phyloP scores from a whole-genome alignment of 2,888 invertebrate species.

The Zaprionus obscuricornis region DNA sequence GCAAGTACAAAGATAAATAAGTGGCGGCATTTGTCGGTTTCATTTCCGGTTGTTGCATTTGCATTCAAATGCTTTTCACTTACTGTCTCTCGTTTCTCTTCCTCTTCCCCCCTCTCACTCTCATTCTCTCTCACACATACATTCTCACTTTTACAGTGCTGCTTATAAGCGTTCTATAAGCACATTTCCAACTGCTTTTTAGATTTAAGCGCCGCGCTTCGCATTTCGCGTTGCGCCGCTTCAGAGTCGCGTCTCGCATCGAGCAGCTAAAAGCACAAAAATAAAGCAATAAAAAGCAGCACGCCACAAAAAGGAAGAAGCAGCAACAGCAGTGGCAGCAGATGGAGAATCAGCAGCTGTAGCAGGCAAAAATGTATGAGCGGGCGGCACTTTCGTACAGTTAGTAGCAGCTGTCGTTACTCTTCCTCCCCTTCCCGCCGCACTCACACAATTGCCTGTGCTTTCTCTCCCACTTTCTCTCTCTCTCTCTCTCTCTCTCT shows the following conservation, averaged over 20 bases:
- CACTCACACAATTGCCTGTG: background rate
- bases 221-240: too few species aligned
- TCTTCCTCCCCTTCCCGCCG: too few species aligned
- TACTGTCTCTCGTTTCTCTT: background rate
- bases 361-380: background rate
- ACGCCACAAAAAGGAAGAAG: slow-evolving; percentile 61
- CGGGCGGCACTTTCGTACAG: slow-evolving; percentile 35
- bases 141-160: too few species aligned
- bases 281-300: slow-evolving; percentile 75
- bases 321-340: background rate
- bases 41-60: slow-evolving; percentile 77
- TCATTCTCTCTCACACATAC: too few species aligned
- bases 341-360: background rate
- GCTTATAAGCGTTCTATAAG: slow-evolving; percentile 73
- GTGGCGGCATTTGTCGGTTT: slow-evolving; percentile 78
- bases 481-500: background rate
- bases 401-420: slow-evolving; percentile 67
- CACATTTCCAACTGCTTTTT: slow-evolving; percentile 73
- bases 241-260: too few species aligned
- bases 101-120: too few species aligned
- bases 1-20: slow-evolving; percentile 77
- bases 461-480: background rate
- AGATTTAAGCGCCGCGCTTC: slow-evolving; percentile 69
- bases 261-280: slow-evolving; percentile 72
- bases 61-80: slow-evolving; percentile 61